phyloP scores from a whole-genome alignment of 1,140 invertebrate species.

The Magallana angulata region DNA sequence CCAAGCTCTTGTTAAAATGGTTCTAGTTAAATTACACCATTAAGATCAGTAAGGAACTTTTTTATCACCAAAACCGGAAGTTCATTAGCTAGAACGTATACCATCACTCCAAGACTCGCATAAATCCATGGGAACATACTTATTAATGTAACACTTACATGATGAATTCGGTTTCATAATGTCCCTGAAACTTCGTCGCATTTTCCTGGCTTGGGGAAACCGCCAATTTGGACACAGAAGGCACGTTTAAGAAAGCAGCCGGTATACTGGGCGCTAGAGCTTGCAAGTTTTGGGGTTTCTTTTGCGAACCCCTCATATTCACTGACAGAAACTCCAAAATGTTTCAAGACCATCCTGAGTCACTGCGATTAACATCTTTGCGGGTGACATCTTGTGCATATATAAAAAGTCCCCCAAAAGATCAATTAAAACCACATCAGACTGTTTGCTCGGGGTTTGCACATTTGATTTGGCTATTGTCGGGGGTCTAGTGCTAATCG shows the following conservation, averaged over 20 bases:
- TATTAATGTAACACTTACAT: background rate
- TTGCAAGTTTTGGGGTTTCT: background rate
- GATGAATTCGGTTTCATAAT: conserved; percentile 31
- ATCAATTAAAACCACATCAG: conserved; percentile 38
- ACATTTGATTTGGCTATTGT: conserved; percentile 36
- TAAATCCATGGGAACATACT: background rate
- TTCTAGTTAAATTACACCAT: too few species aligned
- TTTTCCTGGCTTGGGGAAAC: background rate
- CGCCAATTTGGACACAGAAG: background rate
- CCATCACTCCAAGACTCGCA: too few species aligned
- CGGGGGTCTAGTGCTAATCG: conserved; percentile 24
- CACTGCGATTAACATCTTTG: conserved; percentile 6
- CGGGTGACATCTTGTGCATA: conserved; percentile 32
- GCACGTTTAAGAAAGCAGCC: conserved; percentile 1
- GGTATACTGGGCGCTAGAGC: conserved; percentile 13
- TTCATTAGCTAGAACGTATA: too few species aligned
- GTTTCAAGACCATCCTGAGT: conserved; percentile 6
- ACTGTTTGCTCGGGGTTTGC: conserved; percentile 23
- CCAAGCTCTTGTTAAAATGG: too few species aligned
- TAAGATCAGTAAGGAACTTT: too few species aligned
- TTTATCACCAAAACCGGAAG: too few species aligned
- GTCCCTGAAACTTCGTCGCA: conserved; percentile 29
- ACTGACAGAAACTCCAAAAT: background rate
- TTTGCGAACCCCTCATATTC: conserved; percentile 2
- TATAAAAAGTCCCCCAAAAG: conserved; percentile 34